Conservation (phyloP, 2,113 vertebrate genomes). For the Bolborhynchus lineola region DNA sequence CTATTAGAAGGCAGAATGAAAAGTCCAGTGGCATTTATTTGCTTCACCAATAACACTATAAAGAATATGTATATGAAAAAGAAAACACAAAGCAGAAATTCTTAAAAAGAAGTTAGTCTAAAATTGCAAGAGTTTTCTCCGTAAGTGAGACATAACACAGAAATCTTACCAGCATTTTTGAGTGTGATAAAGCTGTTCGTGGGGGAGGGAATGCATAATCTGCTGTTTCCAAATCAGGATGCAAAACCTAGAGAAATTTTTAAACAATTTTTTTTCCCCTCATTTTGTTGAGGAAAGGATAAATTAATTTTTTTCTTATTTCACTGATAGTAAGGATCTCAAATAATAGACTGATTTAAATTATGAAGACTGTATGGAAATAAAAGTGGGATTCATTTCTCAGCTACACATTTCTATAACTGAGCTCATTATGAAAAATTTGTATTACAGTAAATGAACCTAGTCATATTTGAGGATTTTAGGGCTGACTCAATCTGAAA, state of each 20-base stretch:
- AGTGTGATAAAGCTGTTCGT: slow-evolving; percentile 89
- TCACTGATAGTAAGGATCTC: not conserved
- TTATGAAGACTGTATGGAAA: not conserved
- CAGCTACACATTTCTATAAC: not conserved
- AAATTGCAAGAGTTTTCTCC: not conserved
- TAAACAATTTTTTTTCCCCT: not conserved
- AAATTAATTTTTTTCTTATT: not conserved
- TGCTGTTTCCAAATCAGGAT: slow-evolving; percentile 96
- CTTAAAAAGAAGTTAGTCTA: not conserved
- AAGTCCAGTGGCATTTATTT: not conserved
- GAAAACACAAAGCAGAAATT: not conserved
- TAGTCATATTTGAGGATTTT: not conserved
- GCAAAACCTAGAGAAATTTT: slow-evolving; percentile 84
- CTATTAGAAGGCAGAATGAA: not conserved
- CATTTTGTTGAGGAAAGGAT: not conserved
- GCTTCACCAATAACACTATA: not conserved
- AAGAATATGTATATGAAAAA: not conserved
- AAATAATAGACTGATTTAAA: not conserved
- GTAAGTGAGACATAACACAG: not conserved
- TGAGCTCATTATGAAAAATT: not conserved
- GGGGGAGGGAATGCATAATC: slow-evolving; percentile 96
- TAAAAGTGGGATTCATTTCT: not conserved
- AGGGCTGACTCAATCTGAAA: not conserved
- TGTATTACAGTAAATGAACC: not conserved
- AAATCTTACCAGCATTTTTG: slow-evolving; percentile 93